phyloP scores from a whole-genome alignment of 2,797 vertebrate species.

The Poecilia wingei region DNA sequence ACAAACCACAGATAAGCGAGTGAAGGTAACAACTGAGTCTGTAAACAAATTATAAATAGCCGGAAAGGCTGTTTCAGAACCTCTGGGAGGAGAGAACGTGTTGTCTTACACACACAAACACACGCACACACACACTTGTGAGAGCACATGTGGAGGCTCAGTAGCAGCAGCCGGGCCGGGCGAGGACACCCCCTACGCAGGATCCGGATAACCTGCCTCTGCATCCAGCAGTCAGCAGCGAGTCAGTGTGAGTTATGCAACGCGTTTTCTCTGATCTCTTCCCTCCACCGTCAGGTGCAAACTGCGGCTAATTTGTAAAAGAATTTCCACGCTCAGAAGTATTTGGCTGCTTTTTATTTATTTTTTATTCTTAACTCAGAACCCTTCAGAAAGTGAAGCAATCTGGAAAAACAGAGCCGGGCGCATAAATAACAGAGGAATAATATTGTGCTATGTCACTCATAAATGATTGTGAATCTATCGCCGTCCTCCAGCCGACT shows the following conservation, averaged over 20 bases:
- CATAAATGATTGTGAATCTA: conserved; percentile 60
- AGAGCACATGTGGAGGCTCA: conserved; percentile 32
- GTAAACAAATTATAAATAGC: conserved; percentile 75
- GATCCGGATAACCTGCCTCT: conserved; percentile 58
- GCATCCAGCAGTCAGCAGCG: conserved; percentile 40
- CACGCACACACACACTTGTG: conserved; percentile 31
- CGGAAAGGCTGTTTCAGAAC: conserved; percentile 36
- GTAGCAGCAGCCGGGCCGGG: conserved; percentile 35
- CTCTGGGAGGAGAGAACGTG: conserved; percentile 58
- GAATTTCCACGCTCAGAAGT: conserved; percentile 13
- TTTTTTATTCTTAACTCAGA: conserved; percentile 12
- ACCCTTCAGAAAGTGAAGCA: conserved; percentile 50
- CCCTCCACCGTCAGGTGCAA: conserved; percentile 17
- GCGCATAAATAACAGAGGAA: conserved; percentile 70
- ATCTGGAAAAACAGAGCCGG: conserved; percentile 69
- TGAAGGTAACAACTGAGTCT: conserved; percentile 37
- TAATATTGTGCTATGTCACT: conserved; percentile 74
- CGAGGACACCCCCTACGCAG: conserved; percentile 58
- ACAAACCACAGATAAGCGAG: conserved; percentile 55
- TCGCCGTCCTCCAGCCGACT: conserved; percentile 70
- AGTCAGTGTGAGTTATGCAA: conserved; percentile 63
- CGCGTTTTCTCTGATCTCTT: conserved; percentile 55
- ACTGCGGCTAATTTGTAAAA: conserved; percentile 24
- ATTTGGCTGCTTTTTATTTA: conserved; percentile 31
- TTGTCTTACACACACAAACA: conserved; percentile 31